Base-by-base conservation (phyloP, 2,888 invertebrate genomes). In the Agapostemon virescens region DNA sequence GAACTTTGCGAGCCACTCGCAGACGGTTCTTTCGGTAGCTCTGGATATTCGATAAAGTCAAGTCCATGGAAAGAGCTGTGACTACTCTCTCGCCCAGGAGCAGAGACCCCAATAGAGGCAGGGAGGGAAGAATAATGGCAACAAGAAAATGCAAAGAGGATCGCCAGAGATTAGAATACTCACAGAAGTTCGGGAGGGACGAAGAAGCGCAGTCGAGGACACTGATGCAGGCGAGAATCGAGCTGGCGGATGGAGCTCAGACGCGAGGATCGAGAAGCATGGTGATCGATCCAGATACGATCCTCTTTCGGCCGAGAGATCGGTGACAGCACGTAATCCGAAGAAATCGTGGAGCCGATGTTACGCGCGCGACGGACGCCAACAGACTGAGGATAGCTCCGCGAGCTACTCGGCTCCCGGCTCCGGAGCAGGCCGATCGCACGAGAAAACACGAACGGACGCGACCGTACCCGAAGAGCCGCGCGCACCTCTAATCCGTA, bases 251-350 rank as follows among this genome's bases (percentile, higher is more conserved):
- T 61, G 30, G n/a, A 15, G 30, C 30, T 79, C 69, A 70, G 45
- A n/a, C 17, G 5, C 66, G 58, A 7, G 26, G 71, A 67, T 78
- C 71, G 40, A 26, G 11, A 26, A 26, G 66, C 79, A 79, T 79
- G 66, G 20, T 26, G 61, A 42, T 36, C 64, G 26, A 55, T 55
- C 55, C 55, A 26, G 15, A 26, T 26, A 55, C 13, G 55, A 26
- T 55, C 55, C 55, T 55, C 13, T 17, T 49, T n/a, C 0, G 0
- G n/a, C n/a, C 9, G n/a, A 49, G 49, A 55, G 26, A 55, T 55
- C 26, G 20, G 55, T n/a, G 1, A 26, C 55, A 55, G 26, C 17
- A 0, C 1, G 15, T 55, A 0, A 6, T 17, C 26, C 26, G 55
- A 26, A 26, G 0, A 26, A 15, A 17, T 2, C 15, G 7, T 15